Percentiles rank a stretch among this genome's conserved stretches.
These are phyloP conservation scores for Cinclus mexicanus DNA, from an alignment of 2,113 vertebrate species.

Conservation along the genomic window DNA sequence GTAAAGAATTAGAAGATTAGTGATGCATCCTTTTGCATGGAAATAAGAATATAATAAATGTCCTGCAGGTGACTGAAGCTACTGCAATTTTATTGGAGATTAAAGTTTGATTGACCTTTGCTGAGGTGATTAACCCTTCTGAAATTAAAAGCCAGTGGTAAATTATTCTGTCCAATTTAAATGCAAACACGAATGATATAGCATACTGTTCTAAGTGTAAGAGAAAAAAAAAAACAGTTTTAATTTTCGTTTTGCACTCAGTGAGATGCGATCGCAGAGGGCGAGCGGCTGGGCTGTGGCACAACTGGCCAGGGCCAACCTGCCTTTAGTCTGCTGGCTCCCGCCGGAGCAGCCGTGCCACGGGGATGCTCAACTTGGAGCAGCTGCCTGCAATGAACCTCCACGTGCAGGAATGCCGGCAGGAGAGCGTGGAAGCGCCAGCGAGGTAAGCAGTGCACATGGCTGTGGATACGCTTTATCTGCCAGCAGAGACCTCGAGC, in stretches of 20 bases:
- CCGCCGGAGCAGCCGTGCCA: neutral
- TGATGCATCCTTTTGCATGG: constrained; percentile 67
- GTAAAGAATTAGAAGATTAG: constrained; percentile 75
- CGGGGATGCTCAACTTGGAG: neutral
- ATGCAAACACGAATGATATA: constrained; percentile 68
- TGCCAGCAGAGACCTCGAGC: neutral
- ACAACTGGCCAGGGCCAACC: constrained; percentile 6
- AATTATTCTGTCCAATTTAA: constrained; percentile 80
- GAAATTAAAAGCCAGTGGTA: constrained; percentile 77
- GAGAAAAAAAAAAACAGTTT: constrained; percentile 62
- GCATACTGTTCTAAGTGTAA: constrained; percentile 53
- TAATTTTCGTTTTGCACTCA: constrained; percentile 67
- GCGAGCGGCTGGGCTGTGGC: neutral
- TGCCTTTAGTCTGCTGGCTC: neutral
- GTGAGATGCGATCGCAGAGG: constrained; percentile 64
- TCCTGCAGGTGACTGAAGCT: constrained; percentile 75
- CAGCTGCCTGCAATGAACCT: neutral
- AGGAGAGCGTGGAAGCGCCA: neutral
- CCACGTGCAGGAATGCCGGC: neutral
- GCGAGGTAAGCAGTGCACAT: constrained; percentile 28
- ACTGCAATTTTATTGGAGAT: constrained; percentile 78
- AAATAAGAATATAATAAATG: constrained; percentile 77
- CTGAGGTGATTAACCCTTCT: constrained; percentile 79
- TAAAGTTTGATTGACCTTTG: constrained; percentile 81
- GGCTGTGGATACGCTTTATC: neutral